phyloP scores from a whole-genome alignment of 2,888 invertebrate species.

The Drosophila paranaensis region DNA sequence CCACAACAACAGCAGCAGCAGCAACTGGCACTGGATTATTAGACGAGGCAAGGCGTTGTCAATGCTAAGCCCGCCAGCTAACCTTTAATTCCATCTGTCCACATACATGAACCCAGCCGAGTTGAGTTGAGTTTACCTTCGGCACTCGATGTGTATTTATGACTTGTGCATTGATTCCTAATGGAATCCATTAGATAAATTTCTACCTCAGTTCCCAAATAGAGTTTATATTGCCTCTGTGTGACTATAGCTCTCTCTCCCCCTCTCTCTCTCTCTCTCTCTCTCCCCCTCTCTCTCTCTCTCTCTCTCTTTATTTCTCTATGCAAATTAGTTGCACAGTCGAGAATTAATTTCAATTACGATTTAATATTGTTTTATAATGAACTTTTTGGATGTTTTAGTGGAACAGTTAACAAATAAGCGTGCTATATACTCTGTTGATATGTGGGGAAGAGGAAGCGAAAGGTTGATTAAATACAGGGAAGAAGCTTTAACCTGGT shows the following conservation, averaged over 20 bases:
- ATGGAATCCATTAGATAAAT: constrained; percentile 5
- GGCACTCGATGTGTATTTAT: constrained; percentile 23
- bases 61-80: constrained; percentile 57
- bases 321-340: no score
- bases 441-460: background rate
- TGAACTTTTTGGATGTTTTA: background rate
- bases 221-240: background rate
- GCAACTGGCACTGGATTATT: constrained; percentile 8
- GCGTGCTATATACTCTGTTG: background rate
- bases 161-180: constrained; percentile 23
- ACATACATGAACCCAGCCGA: constrained; percentile 19
- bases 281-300: background rate
- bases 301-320: background rate
- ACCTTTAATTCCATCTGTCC: constrained; percentile 57
- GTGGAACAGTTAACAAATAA: no score
- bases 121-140: constrained; percentile 22
- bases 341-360: background rate
- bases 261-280: background rate
- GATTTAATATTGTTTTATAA: background rate
- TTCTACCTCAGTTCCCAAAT: background rate
- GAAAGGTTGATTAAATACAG: no score
- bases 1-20: background rate
- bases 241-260: background rate
- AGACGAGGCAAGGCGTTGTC: constrained; percentile 40
- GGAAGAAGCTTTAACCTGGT: no score